Conservation (phyloP, 2,888 invertebrate genomes). For the Plebejus argus region DNA sequence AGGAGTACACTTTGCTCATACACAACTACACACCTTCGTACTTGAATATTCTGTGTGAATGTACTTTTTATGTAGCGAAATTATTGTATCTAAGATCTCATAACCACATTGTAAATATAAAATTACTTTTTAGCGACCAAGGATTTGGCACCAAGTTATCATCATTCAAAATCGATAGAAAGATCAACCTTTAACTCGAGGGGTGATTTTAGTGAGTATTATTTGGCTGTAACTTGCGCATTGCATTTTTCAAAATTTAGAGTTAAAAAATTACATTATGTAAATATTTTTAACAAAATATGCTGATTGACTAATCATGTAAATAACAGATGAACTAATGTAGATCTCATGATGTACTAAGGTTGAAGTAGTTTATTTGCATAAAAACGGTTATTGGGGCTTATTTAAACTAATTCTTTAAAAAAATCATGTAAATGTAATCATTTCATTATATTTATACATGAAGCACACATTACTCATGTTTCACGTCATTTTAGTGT, state of each 20-base stretch:
- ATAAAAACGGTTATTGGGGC: background rate
- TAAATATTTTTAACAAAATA: background rate
- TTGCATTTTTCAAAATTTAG: slow-evolving; percentile 17
- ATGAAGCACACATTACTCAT: slow-evolving; percentile 33
- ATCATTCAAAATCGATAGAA: slow-evolving; percentile 73
- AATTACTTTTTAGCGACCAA: slow-evolving; percentile 58
- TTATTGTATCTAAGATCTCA: background rate
- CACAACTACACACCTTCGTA: slow-evolving; percentile 6
- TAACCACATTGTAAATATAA: slow-evolving; percentile 16
- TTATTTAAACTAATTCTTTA: background rate
- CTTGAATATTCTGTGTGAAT: slow-evolving; percentile 17
- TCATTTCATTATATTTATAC: slow-evolving; percentile 31
- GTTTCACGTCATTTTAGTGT: background rate
- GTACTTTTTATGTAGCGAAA: slow-evolving; percentile 19
- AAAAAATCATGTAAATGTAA: background rate
- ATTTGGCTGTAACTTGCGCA: slow-evolving; percentile 30
- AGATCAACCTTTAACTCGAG: slow-evolving; percentile 72
- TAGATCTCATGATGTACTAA: background rate
- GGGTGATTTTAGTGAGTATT: slow-evolving; percentile 66
- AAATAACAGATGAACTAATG: background rate
- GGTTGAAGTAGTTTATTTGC: background rate
- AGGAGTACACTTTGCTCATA: background rate
- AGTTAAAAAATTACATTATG: background rate
- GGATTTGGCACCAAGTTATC: slow-evolving; percentile 62
- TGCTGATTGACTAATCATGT: background rate